Conservation (phyloP, 1,140 invertebrate species). For the Arctopsyche grandis region DNA sequence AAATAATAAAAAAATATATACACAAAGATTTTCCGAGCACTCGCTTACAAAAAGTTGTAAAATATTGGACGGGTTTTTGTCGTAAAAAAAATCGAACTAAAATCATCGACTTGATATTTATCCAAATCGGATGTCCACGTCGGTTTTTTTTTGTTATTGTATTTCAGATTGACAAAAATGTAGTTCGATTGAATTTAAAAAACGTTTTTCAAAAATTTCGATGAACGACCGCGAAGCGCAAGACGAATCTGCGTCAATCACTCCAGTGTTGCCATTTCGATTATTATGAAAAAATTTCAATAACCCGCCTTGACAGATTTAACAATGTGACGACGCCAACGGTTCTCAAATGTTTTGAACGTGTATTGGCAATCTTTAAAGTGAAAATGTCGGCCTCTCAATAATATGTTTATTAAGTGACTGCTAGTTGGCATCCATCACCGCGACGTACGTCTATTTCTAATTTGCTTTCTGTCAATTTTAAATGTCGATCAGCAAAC, state of each 20-base stretch:
- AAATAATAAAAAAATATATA: too few species aligned
- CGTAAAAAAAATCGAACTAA: background rate
- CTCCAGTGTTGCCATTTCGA: background rate
- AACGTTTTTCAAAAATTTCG: background rate
- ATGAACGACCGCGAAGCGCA: constrained; percentile 9
- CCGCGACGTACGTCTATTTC: constrained; percentile 6
- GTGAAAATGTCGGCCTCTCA: background rate
- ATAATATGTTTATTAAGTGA: constrained; percentile 13
- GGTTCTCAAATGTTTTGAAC: background rate
- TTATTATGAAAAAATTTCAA: constrained; percentile 30
- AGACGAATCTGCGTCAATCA: constrained; percentile 18
- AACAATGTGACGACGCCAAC: background rate
- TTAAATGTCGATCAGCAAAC: background rate
- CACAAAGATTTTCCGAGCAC: too few species aligned
- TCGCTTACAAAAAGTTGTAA: background rate
- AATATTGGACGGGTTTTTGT: constrained; percentile 2
- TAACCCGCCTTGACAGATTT: background rate
- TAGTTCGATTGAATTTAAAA: constrained; percentile 19
- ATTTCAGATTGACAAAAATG: constrained; percentile 10
- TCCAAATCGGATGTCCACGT: background rate
- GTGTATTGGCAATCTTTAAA: too few species aligned
- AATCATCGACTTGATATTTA: constrained; percentile 14
- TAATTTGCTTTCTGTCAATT: constrained; percentile 16
- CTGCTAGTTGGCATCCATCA: constrained; percentile 1
- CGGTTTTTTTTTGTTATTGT: background rate